These are phyloP conservation scores for Silurus asotus DNA, from an alignment of 2,113 vertebrate species.

Conservation along the genomic window DNA sequence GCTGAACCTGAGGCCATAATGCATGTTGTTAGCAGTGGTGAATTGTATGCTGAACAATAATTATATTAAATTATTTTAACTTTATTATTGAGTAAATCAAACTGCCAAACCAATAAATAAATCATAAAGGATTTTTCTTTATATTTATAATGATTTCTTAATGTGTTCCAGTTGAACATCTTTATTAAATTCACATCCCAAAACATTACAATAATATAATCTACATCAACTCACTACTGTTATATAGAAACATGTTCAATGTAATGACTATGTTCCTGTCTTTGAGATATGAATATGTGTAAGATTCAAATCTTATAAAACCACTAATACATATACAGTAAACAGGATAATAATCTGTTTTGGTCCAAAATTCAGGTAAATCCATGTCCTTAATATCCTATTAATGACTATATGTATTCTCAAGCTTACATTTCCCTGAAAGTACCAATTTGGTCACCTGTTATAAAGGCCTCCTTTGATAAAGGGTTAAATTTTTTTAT, in stretches of 20 bases:
- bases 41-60: background rate
- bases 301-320: background rate
- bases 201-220: background rate
- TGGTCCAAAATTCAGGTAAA: background rate
- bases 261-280: background rate
- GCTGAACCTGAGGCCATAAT: background rate
- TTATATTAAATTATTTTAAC: background rate
- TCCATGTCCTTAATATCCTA: background rate
- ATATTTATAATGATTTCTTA: background rate
- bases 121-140: background rate
- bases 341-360: background rate
- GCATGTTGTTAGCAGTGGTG: background rate
- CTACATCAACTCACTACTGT: background rate
- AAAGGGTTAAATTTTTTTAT: background rate
- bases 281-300: background rate
- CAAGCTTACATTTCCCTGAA: background rate
- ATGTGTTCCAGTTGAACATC: background rate
- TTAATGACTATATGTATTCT: background rate
- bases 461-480: background rate
- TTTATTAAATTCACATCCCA: background rate
- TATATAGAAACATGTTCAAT: background rate
- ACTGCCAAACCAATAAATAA: background rate
- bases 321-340: background rate
- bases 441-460: background rate
- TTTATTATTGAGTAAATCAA: slow-evolving; percentile 9